Evolutionary conservation across 2,797 vertebrate genomes (phyloP), one percentile per base, ranked within the genome.

Genomic region (Lithobates sylvaticus): DNA sequence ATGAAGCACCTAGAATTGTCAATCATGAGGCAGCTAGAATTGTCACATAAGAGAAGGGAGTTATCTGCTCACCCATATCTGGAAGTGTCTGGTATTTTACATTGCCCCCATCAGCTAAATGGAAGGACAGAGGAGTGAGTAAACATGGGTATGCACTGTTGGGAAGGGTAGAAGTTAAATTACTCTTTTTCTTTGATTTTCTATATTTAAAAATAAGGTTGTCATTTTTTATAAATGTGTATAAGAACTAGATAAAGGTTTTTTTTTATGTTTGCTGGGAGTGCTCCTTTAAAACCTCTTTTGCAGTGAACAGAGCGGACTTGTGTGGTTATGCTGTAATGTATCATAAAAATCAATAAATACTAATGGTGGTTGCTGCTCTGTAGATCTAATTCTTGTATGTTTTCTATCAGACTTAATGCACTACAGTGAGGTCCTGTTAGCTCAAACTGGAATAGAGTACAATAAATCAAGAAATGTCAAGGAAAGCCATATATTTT

Each of bases 391-490:
- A 71, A 84, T 77, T 71, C 74, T 54, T 64, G 80, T 73, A 74
- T 84, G 64, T 68, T 67, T 71, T 84, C 75, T 71, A 36, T 71
- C 42, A 47, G 54, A 78, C 42, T 77, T 84, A 77, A 76, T 77
- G 65, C 83, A 71, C 75, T 61, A 77, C 67, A 32, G 83, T 84
- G 15, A 70, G 75, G 83, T 71, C 47, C 50, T 84, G 12, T 26
- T 69, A 47, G 83, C 76, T 84, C 82, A 84, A 61, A 78, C 69
- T 84, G 32, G 67, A 84, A 78, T 23, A 61, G 47, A 84, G 36
- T 78, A 78, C 83, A 78, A 84, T 84, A 84, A 84, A 84, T 84
- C 75, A 84, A 47, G 50, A 44, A 74, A 82, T 82, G 80, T 82
- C 80, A 82, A 65, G 68, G 70, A 82, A 74, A 82, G 26, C 70